Evolutionary conservation across 2,113 vertebrate species (phyloP).

Genomic region (Neomonachus schauinslandi): DNA sequence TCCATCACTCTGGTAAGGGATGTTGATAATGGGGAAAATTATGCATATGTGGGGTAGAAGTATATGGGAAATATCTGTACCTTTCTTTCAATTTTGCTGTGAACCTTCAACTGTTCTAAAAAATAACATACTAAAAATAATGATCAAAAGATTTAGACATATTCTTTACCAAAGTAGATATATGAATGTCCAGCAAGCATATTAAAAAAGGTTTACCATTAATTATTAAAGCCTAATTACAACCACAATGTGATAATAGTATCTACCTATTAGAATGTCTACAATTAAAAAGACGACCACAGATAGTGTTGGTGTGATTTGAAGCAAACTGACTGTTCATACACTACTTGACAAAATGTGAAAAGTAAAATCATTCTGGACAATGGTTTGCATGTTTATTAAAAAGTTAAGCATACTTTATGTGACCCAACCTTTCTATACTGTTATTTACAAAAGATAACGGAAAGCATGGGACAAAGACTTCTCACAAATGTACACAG

Average conservation of each 20-base stretch:
- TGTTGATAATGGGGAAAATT: not conserved
- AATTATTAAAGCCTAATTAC: not conserved
- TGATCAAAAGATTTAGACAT: not conserved
- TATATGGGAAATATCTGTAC: not conserved
- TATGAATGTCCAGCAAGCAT: not conserved
- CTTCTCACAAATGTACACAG: not conserved
- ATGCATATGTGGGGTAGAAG: not conserved
- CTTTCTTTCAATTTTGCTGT: not conserved
- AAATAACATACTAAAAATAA: not conserved
- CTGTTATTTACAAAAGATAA: not conserved
- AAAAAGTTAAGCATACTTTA: not conserved
- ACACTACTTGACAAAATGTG: not conserved
- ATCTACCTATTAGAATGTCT: not conserved
- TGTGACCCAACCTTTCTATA: not conserved
- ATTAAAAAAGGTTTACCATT: not conserved
- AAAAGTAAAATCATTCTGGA: not conserved
- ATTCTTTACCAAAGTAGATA: not conserved
- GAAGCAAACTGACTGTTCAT: not conserved
- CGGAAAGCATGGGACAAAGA: not conserved
- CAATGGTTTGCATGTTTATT: not conserved
- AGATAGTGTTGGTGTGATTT: not conserved
- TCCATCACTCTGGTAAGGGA: not conserved
- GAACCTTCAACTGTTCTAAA: not conserved
- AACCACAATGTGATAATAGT: not conserved
- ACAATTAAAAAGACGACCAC: not conserved